Evolutionary conservation across 2,113 vertebrate species (phyloP), one percentile per base, ranked within the genome.

Genomic region (Pogona vitticeps): DNA sequence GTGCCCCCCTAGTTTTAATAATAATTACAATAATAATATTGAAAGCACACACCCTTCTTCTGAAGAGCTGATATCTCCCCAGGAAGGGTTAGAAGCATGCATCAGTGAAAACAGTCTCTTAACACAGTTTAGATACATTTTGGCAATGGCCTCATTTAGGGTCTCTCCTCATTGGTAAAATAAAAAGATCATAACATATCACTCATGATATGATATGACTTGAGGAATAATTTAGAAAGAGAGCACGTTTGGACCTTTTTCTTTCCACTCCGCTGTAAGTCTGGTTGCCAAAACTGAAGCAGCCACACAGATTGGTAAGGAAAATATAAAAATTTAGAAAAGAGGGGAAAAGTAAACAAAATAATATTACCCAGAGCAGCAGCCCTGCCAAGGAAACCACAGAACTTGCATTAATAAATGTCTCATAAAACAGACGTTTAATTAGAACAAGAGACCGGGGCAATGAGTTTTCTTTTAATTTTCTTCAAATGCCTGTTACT

Each of bases 251-350:
- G 36, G 42, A 68, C 84, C n/a, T 82, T 93, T 76, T 86, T 84
- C 88, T 88, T 84, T 89, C n/a, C 18, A 21, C 85, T 93, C 93
- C 75, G 87, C 91, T 93, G 87, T 91, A 92, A 86, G 89, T 90
- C 75, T 88, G 33, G 84, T 90, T 95, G 95, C 95, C 95, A 96
- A 91, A 93, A 94, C 92, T 96, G 93, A 89, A 95, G 95, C 94
- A 95, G 94, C 95, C 96, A 96, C 96, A 96, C 95, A 96, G 95
- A 94, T 94, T 92, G 93, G 88, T 93, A 92, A 96, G 95, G 95
- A 97, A 97, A 96, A 94, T 94, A 95, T 67, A 90, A 95, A 96
- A 95, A 95, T 89, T 93, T 97, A 96, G 96, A 96, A 96, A 96
- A 46, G 91, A 92, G 91, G 91, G 83, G 93, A 92, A 96, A 96